These are phyloP conservation scores for Falco columbarius DNA, from an alignment of 2,797 vertebrate species.

Conservation along the genomic window DNA sequence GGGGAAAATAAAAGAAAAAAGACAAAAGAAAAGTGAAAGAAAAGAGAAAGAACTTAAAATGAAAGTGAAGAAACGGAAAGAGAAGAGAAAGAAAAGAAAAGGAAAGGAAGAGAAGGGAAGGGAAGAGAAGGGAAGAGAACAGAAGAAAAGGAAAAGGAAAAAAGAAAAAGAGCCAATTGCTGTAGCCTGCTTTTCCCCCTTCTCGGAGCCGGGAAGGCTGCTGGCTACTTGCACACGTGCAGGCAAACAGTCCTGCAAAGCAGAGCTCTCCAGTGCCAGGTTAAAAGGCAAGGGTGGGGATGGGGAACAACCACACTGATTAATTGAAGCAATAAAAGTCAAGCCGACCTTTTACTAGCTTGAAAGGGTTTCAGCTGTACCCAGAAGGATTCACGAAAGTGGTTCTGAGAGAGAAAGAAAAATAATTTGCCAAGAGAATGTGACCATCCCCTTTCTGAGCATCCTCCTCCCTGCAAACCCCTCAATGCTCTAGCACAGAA, in stretches of 20 bases:
- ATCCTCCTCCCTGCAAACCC: background rate
- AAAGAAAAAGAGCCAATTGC: background rate
- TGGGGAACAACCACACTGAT: background rate
- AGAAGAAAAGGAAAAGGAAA: no score
- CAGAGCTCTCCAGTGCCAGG: background rate
- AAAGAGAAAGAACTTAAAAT: no score
- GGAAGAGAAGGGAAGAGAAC: no score
- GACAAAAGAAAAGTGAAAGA: no score
- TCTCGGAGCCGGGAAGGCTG: background rate
- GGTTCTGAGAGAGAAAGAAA: background rate
- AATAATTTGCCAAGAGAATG: background rate
- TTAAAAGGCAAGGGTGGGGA: background rate
- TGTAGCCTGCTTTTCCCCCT: background rate
- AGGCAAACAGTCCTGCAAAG: background rate
- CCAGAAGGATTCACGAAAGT: background rate
- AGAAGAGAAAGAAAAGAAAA: no score
- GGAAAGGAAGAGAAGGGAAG: no score
- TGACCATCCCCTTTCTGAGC: background rate
- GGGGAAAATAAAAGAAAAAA: rapidly evolving
- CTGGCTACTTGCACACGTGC: background rate
- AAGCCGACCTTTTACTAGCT: background rate
- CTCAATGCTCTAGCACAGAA: background rate
- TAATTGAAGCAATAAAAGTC: background rate
- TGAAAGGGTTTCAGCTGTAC: background rate
- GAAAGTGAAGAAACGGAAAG: no score